Evolutionary conservation across 2,797 vertebrate species (phyloP).

Genomic region (Hoplostethus mediterraneus): DNA sequence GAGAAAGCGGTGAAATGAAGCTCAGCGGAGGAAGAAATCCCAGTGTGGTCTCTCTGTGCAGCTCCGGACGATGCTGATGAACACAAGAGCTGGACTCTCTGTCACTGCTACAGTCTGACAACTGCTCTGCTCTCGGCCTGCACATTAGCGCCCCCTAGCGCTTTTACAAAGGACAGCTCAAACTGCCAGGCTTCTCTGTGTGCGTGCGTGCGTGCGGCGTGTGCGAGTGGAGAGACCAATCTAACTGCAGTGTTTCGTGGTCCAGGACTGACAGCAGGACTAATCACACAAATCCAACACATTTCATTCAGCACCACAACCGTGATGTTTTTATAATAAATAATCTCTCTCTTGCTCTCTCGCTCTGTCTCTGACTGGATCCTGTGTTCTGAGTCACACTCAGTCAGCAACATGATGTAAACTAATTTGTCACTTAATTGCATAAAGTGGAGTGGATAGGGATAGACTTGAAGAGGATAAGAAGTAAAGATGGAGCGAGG

Average conservation of each 20-base stretch:
- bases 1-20: slow-evolving; percentile 38
- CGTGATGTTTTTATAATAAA: not conserved
- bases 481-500: too few species aligned
- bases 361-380: not conserved
- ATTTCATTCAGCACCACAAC: slow-evolving; percentile 28
- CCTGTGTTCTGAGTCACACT: too few species aligned
- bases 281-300: slow-evolving; percentile 17
- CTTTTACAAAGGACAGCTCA: not conserved
- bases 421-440: too few species aligned
- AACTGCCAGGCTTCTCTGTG: not conserved
- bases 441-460: too few species aligned
- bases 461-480: too few species aligned
- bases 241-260: not conserved
- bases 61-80: slow-evolving; percentile 26
- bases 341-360: not conserved
- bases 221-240: not conserved
- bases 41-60: slow-evolving; percentile 15
- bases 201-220: not conserved
- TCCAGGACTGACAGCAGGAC: slow-evolving; percentile 16
- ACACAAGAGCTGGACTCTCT: slow-evolving; percentile 33
- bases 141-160: slow-evolving; percentile 70
- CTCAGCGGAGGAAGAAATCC: slow-evolving; percentile 34
- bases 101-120: slow-evolving; percentile 16
- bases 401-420: too few species aligned
- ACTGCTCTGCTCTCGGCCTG: slow-evolving; percentile 8